A percentile compares a stretch with the other conserved stretches of the same genome.
Conservation (phyloP, 2,113 vertebrate genomes). For the Xenus cinereus region DNA sequence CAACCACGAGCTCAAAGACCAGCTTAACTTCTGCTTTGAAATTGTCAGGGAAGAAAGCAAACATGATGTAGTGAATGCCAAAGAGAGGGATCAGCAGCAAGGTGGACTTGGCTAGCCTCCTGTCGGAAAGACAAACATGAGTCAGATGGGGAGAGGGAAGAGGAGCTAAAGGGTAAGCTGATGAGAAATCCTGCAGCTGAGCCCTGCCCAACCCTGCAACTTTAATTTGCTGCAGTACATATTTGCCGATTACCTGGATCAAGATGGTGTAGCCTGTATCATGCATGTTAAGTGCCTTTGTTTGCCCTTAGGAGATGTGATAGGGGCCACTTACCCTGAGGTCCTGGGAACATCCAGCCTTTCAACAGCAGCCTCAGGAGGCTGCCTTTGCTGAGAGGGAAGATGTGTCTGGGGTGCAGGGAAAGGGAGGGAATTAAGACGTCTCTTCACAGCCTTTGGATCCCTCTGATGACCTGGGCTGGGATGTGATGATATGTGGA, state of each 20-base stretch:
- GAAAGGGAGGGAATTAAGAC: not conserved
- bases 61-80: slow-evolving; percentile 93
- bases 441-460: not conserved
- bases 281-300: not conserved
- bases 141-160: not conserved
- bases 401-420: not conserved
- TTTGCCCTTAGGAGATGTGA: not conserved
- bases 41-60: slow-evolving; percentile 92
- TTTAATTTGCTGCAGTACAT: not conserved
- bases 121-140: slow-evolving; percentile 60
- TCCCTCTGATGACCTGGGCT: not conserved
- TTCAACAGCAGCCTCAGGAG: not conserved
- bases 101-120: slow-evolving; percentile 96
- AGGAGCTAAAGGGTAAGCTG: not conserved
- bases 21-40: slow-evolving; percentile 83
- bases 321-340: not conserved
- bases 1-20: slow-evolving; percentile 89
- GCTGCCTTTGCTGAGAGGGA: not conserved
- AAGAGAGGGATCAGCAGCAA: slow-evolving; percentile 96
- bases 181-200: not conserved
- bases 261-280: not conserved
- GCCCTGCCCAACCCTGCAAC: not conserved
- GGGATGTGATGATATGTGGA: not conserved
- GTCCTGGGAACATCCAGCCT: not conserved
- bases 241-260: not conserved